These are phyloP conservation scores for Diachrysia chrysitis DNA, from an alignment of 2,888 invertebrate genomes.

Conservation along the genomic window DNA sequence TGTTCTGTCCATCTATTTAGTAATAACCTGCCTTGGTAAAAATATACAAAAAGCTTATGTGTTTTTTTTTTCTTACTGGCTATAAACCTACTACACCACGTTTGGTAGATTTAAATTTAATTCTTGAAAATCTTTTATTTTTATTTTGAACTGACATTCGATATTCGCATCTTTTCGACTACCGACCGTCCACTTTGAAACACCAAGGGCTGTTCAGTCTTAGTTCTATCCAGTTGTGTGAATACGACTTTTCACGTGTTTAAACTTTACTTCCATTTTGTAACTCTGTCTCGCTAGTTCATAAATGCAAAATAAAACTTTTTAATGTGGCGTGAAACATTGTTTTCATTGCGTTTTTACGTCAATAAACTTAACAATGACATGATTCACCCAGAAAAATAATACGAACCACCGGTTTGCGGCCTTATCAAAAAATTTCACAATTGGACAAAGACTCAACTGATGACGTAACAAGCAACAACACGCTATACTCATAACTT, in stretches of 20 bases:
- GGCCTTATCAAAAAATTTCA: neutral
- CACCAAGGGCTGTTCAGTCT: constrained; percentile 33
- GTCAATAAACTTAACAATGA: too few relatives aligned
- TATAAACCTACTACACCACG: too few relatives aligned
- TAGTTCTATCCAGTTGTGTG: constrained; percentile 51
- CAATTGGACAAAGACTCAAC: neutral
- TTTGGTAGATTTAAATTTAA: neutral
- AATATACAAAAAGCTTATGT: neutral
- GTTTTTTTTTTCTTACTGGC: too few relatives aligned
- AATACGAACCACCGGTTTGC: neutral
- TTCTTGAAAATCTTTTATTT: too few relatives aligned
- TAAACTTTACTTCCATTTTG: constrained; percentile 41
- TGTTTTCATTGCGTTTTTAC: too few relatives aligned
- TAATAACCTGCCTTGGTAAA: neutral
- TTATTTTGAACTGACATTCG: neutral
- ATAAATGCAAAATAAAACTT: constrained; percentile 13
- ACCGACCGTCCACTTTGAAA: constrained; percentile 26
- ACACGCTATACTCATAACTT: constrained; percentile 26
- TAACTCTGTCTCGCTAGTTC: constrained; percentile 20
- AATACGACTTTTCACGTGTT: constrained; percentile 48
- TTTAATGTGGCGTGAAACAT: neutral
- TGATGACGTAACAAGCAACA: constrained; percentile 13
- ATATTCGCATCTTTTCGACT: constrained; percentile 8
- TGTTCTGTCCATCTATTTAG: neutral
- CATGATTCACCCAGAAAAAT: too few relatives aligned